phyloP scores from a whole-genome alignment of 2,113 vertebrate genomes.

The Mustelus asterias region DNA sequence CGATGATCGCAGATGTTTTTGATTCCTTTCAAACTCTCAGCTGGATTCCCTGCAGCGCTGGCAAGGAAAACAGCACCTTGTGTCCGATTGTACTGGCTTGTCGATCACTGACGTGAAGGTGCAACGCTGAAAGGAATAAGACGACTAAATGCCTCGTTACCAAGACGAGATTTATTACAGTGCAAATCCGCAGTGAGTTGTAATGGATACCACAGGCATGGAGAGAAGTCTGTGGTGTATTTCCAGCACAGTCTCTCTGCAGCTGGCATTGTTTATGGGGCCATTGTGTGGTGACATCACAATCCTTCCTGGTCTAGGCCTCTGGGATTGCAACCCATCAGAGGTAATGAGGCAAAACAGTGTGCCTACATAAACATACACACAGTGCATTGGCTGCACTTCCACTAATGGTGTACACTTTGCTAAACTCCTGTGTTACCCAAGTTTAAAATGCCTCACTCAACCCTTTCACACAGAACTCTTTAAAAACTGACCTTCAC shows the following conservation, averaged over 20 bases:
- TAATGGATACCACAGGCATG: neutral
- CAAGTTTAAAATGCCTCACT: neutral
- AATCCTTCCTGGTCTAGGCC: neutral
- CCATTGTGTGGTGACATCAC: neutral
- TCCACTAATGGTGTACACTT: neutral
- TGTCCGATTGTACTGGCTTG: neutral
- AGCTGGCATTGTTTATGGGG: slow-evolving; percentile 3
- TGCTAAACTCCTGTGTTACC: neutral
- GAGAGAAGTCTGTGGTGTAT: neutral
- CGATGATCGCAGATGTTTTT: neutral
- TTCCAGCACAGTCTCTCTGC: neutral
- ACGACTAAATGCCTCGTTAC: neutral
- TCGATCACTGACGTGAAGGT: neutral
- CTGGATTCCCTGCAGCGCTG: neutral
- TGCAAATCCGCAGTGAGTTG: neutral
- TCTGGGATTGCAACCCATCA: neutral
- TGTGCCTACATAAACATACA: neutral
- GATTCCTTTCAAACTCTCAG: neutral
- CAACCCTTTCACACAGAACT: neutral
- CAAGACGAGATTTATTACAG: neutral
- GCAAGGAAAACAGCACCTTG: neutral
- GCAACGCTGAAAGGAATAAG: neutral
- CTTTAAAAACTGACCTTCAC: neutral
- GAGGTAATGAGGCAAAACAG: neutral
- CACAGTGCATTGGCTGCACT: neutral